A percentile compares a stretch with the other conserved stretches of the same genome.
Conservation (phyloP, 2,888 invertebrate species). For the Pemphredon lugubris region DNA sequence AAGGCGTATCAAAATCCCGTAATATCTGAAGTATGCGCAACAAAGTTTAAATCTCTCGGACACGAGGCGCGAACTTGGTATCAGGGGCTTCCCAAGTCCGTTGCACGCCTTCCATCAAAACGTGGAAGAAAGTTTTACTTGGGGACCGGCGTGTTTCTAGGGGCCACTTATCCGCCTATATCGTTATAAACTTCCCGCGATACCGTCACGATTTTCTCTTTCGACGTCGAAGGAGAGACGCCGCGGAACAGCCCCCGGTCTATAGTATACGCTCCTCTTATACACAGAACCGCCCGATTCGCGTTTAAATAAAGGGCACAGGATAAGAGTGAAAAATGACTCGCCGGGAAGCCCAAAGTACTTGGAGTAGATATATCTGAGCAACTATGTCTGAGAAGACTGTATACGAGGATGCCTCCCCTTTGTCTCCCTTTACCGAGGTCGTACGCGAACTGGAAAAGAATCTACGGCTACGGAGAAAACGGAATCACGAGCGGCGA, state of each 20-base stretch:
- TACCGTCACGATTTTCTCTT: conserved; percentile 66
- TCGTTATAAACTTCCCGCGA: conserved; percentile 62
- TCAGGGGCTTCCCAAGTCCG: conserved; percentile 64
- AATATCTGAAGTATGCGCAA: conserved; percentile 59
- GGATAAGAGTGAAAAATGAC: conserved; percentile 68
- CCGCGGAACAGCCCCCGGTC: conserved; percentile 19
- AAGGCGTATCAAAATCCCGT: conserved; percentile 62
- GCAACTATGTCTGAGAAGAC: conserved; percentile 36
- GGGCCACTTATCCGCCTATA: conserved; percentile 57
- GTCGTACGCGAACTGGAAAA: conserved; percentile 24
- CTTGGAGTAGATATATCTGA: conserved; percentile 50
- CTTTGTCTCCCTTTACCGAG: conserved; percentile 54
- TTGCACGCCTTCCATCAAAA: conserved; percentile 68
- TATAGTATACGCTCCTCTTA: conserved; percentile 21
- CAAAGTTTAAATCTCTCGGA: conserved; percentile 70
- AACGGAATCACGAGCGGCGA: conserved; percentile 54
- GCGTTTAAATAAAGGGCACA: conserved; percentile 61
- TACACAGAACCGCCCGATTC: conserved; percentile 44
- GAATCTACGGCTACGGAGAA: conserved; percentile 36
- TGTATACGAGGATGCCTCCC: conserved; percentile 26
- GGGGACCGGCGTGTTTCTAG: conserved; percentile 28
- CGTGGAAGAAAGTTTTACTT: conserved; percentile 65
- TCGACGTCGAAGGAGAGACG: conserved; percentile 43
- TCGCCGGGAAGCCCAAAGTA: conserved; percentile 48
- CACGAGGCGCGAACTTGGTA: conserved; percentile 71